Evolutionary conservation across 2,797 vertebrate genomes (phyloP), one percentile per base, ranked within the genome.

Genomic region (Sebastes miniatus): DNA sequence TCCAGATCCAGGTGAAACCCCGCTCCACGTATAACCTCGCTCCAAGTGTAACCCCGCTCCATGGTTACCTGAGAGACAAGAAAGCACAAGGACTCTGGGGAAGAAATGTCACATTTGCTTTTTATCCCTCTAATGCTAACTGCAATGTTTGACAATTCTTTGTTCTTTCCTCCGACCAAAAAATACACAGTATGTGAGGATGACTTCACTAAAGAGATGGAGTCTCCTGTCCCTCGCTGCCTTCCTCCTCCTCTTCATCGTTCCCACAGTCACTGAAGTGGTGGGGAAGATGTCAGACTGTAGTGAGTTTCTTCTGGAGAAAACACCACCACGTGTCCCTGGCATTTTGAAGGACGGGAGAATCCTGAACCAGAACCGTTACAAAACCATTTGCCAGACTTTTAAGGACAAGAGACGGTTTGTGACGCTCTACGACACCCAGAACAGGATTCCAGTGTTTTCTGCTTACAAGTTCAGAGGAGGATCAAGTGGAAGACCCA

Each of bases 401-500:
- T 43, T 43, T 43, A 0, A 39, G 36, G 1, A 39, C 1, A 2
- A 39, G 1, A 11, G 4, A 13, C 36, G 54, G 3, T 94, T 86
- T 65, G 74, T 92, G 58, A 93, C 92, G 1, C 83, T 90, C 20
- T 94, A 93, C 3, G 88, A 94, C 76, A 88, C 64, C 0, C 0
- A 0, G 1, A 87, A 87, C 63, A 90, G 3, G 80, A 94, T 93
- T 22, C 93, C 93, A 0, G 88, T 93, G 73, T 93, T 91, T 81
- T 92, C 88, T 68, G 90, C 88, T 4, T 79, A 62, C 71, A 89
- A 58, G 43, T 90, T 64, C 80, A 80, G 2, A 47, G 75, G 77
- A 6, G 2, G 5, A 43, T 1, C 1, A 16, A 2, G 1, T 5
- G 14, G 14, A 16, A 43, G 39, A 43, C 39, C 47, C 54, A 11